Evolutionary conservation across 2,797 vertebrate genomes (phyloP).

Genomic region (Calcarius lapponicus): DNA sequence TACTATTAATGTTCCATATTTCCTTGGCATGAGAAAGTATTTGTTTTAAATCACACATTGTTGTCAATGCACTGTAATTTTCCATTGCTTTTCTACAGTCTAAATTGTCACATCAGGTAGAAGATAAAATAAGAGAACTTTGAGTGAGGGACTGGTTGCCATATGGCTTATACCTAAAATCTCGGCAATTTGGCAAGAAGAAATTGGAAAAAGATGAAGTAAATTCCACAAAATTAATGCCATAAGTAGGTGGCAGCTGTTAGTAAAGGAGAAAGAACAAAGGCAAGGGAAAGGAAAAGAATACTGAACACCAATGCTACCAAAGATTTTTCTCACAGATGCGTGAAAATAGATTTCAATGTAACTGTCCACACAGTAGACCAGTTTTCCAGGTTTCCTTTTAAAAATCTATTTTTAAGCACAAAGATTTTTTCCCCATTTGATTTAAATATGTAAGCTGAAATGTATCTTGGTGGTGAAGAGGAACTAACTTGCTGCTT

Average conservation of each 20-base stretch:
- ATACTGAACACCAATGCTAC: neutral
- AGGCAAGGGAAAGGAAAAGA: neutral
- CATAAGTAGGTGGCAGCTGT: conserved; percentile 34
- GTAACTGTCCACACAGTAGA: neutral
- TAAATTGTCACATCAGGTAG: conserved; percentile 54
- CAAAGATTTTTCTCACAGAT: neutral
- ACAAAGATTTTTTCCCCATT: neutral
- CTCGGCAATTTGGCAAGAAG: conserved; percentile 51
- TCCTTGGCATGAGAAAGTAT: neutral
- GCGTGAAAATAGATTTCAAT: neutral
- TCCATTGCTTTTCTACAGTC: neutral
- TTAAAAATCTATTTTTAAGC: neutral
- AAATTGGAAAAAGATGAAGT: conserved; percentile 39
- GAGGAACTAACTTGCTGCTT: neutral
- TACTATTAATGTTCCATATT: neutral
- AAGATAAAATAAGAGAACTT: conserved; percentile 54
- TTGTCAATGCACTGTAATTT: conserved; percentile 41
- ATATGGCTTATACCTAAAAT: conserved; percentile 58
- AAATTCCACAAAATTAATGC: conserved; percentile 40
- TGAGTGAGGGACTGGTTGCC: conserved; percentile 34
- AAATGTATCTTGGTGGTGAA: neutral
- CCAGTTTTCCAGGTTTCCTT: neutral
- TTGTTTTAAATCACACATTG: neutral
- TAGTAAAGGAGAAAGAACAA: conserved; percentile 30
- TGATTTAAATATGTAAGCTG: neutral